Evolutionary conservation across 2,797 vertebrate species (phyloP).

Genomic region (Tokudaia muenninki): DNA sequence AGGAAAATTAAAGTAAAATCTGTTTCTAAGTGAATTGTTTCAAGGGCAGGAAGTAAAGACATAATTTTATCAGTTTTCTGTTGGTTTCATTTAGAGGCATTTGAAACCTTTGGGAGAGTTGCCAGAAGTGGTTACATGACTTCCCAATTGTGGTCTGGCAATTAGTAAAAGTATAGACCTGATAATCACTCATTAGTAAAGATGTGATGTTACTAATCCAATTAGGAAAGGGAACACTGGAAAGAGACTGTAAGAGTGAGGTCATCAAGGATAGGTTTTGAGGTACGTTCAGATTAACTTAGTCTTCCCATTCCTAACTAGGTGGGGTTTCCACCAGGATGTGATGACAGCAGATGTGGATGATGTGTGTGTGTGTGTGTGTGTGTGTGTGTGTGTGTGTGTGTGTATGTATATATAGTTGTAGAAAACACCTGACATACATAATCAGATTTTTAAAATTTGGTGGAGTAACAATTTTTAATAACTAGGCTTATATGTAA

Average conservation of each 20-base stretch:
- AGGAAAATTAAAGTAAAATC: not conserved
- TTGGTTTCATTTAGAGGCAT: conserved; percentile 1
- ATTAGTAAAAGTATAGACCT: not conserved
- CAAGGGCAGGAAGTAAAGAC: not conserved
- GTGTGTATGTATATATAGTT: not conserved
- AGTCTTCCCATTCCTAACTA: not conserved
- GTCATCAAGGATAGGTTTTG: not conserved
- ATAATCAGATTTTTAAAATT: not conserved
- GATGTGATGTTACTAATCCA: not conserved
- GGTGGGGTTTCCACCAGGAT: not conserved
- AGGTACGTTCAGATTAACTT: not conserved
- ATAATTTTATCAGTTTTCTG: not conserved
- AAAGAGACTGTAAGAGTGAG: not conserved
- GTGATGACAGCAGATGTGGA: not conserved
- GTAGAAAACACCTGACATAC: not conserved
- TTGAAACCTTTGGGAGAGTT: not conserved
- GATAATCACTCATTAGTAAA: not conserved
- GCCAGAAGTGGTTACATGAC: not conserved
- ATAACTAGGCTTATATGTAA: not conserved
- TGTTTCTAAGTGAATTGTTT: not conserved
- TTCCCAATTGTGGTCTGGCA: not conserved
- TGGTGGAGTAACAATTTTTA: not conserved
- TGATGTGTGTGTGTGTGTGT: not conserved
- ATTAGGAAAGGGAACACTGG: not conserved
- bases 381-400: not conserved